A percentile compares a stretch with the other conserved stretches of the same genome.
Evolutionary conservation across 2,113 vertebrate genomes (phyloP).

Genomic region (Ciconia stormi): DNA sequence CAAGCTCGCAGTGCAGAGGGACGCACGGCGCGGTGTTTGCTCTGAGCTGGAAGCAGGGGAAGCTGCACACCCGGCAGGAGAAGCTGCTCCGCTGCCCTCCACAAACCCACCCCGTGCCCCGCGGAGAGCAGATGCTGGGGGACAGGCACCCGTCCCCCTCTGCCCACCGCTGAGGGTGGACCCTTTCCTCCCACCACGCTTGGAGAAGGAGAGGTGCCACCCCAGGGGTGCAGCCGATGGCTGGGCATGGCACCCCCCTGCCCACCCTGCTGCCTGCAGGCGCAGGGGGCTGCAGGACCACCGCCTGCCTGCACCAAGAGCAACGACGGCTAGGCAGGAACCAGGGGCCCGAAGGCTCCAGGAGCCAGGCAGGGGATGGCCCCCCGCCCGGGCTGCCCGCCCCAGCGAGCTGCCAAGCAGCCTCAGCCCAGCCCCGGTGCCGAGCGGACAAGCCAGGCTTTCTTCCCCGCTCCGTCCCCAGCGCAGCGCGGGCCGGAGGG

Average conservation of each 20-base stretch:
- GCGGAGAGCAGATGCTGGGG: neutral
- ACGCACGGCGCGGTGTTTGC: neutral
- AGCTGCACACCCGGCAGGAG: neutral
- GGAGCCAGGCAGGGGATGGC: neutral
- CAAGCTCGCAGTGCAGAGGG: neutral
- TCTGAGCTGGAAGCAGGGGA: neutral
- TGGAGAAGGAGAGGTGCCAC: neutral
- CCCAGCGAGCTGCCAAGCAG: neutral
- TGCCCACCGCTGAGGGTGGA: neutral
- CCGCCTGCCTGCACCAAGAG: neutral
- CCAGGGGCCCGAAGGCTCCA: too few relatives aligned
- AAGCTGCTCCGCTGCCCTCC: neutral
- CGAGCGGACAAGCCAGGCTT: constrained; percentile 1
- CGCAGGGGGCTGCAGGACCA: neutral
- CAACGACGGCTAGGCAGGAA: too few relatives aligned
- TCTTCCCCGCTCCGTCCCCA: neutral
- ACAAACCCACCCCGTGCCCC: neutral
- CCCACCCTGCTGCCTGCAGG: neutral
- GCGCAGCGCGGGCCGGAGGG: neutral
- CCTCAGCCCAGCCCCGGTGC: constrained; percentile 11
- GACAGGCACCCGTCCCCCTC: neutral
- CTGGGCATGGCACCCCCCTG: neutral
- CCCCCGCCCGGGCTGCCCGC: neutral
- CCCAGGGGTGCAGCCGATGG: neutral
- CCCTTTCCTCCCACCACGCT: neutral